Base-by-base conservation (phyloP, 23 tunicate species). In the Diplosoma virens region DNA sequence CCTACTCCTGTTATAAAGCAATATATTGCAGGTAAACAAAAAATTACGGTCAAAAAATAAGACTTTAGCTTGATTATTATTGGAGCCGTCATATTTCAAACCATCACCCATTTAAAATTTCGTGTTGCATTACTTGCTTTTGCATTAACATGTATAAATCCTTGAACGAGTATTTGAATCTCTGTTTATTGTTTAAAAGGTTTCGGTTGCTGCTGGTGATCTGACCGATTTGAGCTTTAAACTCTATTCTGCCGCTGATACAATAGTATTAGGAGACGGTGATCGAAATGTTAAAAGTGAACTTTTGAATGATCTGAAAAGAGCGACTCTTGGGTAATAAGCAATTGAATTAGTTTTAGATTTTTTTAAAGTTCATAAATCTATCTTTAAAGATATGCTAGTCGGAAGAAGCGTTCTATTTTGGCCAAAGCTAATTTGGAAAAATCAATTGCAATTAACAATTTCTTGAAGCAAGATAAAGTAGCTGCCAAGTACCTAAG, bases 281-380 rank as follows among this genome's bases (percentile, higher is more conserved):
- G 37, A 30, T 61, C 26, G 22, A 47, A 3, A 47, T 26, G 35
- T 9, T 32, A 72, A 50, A 27, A 48, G 48, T 21, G 78, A 47
- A 22, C 35, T 72, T 22, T 28, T 72, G 2, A 22, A 48, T 6
- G 78, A 72, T 3, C 25, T 72, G 48, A 25, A 26, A 48, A 47
- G 78, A 72, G 78, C 59, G 5, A 34, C 78, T 9, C 20, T 22
- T 20, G 78, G 60, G 78, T 72, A 27, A 7, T 20, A 11, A 11
- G 20, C 65, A n/a, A 58, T 41, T 41, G 50, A 14, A 7, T 41
- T 41, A 41, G 14, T 41, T 55, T 16, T 55, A 11, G 21, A 55
- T 16, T 55, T 11, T 11, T 55, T 55, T 55, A 20, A 22, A 20
- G 17, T 20, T 55, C 63, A 55, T 6, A 55, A 25, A 11, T 55